These are phyloP conservation scores for Platichthys flesus DNA, from an alignment of 2,113 vertebrate genomes.

Conservation along the genomic window DNA sequence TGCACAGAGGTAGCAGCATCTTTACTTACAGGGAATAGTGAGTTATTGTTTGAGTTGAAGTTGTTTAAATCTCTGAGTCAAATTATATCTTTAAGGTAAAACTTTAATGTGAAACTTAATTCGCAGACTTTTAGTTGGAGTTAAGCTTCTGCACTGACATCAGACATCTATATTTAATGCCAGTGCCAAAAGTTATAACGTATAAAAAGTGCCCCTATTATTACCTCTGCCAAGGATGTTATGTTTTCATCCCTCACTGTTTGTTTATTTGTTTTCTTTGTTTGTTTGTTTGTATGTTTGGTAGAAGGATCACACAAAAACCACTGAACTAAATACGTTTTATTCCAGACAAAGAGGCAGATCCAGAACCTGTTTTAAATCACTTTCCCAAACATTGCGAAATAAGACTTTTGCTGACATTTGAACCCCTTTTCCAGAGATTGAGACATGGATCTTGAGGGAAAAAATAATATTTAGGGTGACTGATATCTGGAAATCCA, in stretches of 20 bases:
- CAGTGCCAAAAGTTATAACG: slow-evolving; percentile 44
- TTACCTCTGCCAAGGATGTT: neutral
- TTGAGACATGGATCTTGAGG: neutral
- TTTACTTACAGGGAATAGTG: neutral
- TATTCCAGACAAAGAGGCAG: neutral
- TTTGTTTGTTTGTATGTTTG: neutral
- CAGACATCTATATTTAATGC: slow-evolving; percentile 20
- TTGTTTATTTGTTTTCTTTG: neutral
- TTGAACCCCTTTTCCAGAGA: neutral
- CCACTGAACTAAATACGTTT: neutral
- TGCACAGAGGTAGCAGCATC: slow-evolving; percentile 13
- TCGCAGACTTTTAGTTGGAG: slow-evolving; percentile 17
- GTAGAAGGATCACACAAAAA: neutral
- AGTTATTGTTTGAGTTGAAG: slow-evolving; percentile 24
- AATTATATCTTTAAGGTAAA: neutral
- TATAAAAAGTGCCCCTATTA: too few species aligned
- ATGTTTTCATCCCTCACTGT: too few species aligned
- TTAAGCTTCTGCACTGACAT: neutral
- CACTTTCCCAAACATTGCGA: neutral
- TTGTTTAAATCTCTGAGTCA: neutral
- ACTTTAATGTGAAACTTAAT: neutral
- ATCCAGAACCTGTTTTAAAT: neutral
- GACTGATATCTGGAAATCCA: too few species aligned
- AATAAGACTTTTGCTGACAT: neutral
- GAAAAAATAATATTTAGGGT: neutral